Conservation (phyloP, 1,140 invertebrate genomes). For the Protaetia brevitarsis region DNA sequence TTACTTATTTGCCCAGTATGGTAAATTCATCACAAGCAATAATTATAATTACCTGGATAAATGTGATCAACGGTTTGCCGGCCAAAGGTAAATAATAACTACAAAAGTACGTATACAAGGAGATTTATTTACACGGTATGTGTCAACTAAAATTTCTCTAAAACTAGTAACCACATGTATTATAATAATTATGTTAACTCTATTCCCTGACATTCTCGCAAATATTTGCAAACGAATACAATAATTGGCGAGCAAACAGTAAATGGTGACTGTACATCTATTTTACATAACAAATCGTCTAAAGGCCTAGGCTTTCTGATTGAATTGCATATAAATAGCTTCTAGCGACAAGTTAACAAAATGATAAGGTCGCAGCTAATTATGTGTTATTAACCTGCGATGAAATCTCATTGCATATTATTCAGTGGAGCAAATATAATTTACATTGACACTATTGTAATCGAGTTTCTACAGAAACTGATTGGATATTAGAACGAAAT, state of each 20-base stretch:
- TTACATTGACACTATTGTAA: background rate
- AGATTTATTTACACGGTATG: too few species aligned
- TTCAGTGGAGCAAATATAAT: background rate
- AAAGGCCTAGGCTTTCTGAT: background rate
- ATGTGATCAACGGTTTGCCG: too few species aligned
- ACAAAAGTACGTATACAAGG: too few species aligned
- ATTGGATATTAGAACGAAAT: background rate
- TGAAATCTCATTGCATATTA: background rate
- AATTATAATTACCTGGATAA: too few species aligned
- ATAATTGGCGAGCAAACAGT: background rate
- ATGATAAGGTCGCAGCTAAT: background rate
- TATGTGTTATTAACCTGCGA: background rate
- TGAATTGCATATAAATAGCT: background rate
- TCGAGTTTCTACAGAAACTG: background rate
- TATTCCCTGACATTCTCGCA: background rate
- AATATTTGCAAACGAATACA: slow-evolving; percentile 4
- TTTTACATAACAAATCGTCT: background rate
- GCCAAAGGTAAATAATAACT: too few species aligned
- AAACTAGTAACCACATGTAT: background rate
- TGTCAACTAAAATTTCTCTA: background rate
- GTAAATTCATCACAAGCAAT: too few species aligned
- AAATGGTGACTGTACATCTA: background rate
- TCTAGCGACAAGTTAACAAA: background rate
- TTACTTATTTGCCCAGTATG: too few species aligned
- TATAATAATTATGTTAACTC: background rate